A percentile compares a stretch with the other conserved stretches of the same genome.
These are phyloP conservation scores for Telmatherina bonti DNA, from an alignment of 2,797 vertebrate genomes.

Conservation along the genomic window DNA sequence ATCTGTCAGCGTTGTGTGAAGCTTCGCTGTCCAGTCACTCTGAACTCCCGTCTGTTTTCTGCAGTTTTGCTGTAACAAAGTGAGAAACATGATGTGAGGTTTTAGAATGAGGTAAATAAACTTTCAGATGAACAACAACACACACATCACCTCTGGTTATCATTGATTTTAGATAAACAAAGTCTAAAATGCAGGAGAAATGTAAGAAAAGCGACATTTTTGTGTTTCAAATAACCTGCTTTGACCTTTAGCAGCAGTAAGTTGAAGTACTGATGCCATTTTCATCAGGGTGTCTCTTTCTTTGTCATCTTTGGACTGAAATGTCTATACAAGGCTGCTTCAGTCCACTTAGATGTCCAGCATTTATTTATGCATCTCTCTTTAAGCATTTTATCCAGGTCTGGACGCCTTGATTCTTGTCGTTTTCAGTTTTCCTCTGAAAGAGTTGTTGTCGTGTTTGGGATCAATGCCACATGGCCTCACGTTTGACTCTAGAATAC, in stretches of 20 bases:
- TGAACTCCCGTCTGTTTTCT: not conserved
- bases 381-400: not conserved
- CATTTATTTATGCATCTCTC: not conserved
- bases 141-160: not conserved
- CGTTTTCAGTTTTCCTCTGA: not conserved
- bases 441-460: not conserved
- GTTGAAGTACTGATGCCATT: not conserved
- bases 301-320: not conserved
- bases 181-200: not conserved
- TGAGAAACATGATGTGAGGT: not conserved
- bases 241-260: not conserved
- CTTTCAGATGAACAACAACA: too few relatives aligned
- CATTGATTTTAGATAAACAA: not conserved
- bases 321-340: not conserved
- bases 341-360: not conserved
- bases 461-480: not conserved
- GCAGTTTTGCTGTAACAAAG: not conserved
- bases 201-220: not conserved
- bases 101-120: not conserved
- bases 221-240: not conserved
- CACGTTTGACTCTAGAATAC: not conserved
- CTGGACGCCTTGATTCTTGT: not conserved
- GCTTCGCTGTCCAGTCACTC: not conserved
- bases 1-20: conserved; percentile 6
- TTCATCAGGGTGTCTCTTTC: not conserved